phyloP scores from a whole-genome alignment of 2,888 invertebrate genomes.

The Drosophila pseudotalamancana region DNA sequence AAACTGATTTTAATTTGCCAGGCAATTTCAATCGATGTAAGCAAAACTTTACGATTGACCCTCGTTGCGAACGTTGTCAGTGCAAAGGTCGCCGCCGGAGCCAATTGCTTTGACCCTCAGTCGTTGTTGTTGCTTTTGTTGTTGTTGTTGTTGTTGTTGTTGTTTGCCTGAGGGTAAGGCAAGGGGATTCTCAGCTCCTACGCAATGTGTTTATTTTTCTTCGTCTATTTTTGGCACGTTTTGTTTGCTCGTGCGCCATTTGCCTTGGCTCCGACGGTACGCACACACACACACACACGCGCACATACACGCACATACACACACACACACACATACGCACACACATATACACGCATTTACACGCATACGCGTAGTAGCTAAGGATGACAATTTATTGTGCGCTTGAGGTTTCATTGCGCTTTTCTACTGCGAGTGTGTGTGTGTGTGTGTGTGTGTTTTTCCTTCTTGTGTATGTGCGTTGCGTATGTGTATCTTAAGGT shows the following conservation, averaged over 20 bases:
- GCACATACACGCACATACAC: slow-evolving; percentile 4
- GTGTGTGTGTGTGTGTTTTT: slow-evolving; percentile 8
- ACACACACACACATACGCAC: slow-evolving; percentile 9
- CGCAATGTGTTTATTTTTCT: slow-evolving; percentile 52
- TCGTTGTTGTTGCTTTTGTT: slow-evolving; percentile 15
- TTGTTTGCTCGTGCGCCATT: slow-evolving; percentile 55
- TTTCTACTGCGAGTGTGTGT: slow-evolving; percentile 24
- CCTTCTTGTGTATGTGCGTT: slow-evolving; percentile 16
- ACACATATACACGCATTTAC: background rate
- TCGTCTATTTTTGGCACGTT: slow-evolving; percentile 64
- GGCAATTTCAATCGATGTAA: background rate
- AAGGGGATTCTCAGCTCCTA: background rate
- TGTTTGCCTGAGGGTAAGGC: background rate
- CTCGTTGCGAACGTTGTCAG: background rate
- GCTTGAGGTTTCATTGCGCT: slow-evolving; percentile 61
- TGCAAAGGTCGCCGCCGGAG: slow-evolving; percentile 1
- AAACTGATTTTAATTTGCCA: background rate
- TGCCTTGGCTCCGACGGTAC: slow-evolving; percentile 19
- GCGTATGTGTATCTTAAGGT: slow-evolving; percentile 16
- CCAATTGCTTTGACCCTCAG: slow-evolving; percentile 32
- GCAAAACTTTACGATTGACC: slow-evolving; percentile 2
- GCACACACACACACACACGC: background rate
- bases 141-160: background rate
- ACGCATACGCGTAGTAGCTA: background rate
- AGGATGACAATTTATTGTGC: slow-evolving; percentile 34